Conservation (phyloP, 2,797 vertebrate species). For the Gallinago stenura region DNA sequence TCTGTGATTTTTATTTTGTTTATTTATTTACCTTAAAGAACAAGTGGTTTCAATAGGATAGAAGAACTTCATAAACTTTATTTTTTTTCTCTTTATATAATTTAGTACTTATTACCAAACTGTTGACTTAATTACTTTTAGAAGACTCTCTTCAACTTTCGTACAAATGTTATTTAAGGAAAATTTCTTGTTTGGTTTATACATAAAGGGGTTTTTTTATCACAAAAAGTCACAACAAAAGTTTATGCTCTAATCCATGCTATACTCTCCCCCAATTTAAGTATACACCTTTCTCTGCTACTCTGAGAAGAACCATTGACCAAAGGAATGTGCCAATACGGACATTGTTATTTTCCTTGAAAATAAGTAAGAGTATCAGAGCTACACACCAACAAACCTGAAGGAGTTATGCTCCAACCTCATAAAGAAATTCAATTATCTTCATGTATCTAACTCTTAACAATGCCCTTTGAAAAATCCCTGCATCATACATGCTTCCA, state of each 20-base stretch:
- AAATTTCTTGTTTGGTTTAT: background rate
- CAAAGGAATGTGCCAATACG: rapidly evolving
- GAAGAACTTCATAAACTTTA: background rate
- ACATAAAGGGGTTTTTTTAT: background rate
- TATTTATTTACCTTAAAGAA: background rate
- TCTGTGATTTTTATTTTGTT: background rate
- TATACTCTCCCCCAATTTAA: background rate
- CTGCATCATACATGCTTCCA: constrained; percentile 9
- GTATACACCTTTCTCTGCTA: background rate
- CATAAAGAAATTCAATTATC: background rate
- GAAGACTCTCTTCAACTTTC: background rate
- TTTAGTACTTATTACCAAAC: background rate
- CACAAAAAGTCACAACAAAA: background rate
- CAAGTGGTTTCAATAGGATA: background rate
- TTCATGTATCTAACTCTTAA: background rate
- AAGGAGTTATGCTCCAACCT: background rate
- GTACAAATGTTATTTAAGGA: background rate
- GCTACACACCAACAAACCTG: background rate
- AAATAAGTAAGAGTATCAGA: background rate
- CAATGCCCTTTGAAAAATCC: background rate
- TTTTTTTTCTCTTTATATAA: background rate
- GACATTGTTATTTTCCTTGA: background rate
- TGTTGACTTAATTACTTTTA: background rate
- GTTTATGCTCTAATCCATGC: background rate
- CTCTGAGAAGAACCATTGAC: background rate